Conservation (phyloP, 2,797 vertebrate genomes). For the Cossypha heuglini region DNA sequence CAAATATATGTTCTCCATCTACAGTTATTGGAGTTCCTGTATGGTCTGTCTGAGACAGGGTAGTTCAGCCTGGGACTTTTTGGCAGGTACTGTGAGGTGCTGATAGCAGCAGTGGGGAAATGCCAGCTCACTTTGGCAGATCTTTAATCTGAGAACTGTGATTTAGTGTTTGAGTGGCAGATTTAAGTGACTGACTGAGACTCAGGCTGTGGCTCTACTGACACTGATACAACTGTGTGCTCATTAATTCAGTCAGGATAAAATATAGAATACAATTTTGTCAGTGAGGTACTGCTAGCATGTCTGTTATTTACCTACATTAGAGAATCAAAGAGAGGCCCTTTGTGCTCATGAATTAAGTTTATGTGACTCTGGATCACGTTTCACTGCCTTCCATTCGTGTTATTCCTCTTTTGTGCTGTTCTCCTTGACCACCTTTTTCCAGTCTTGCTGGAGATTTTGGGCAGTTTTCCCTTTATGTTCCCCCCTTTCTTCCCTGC, state of each 20-base stretch:
- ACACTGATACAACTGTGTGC: accelerated
- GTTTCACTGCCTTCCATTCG: not conserved
- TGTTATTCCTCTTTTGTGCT: not conserved
- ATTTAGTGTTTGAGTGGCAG: not conserved
- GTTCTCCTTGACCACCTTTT: not conserved
- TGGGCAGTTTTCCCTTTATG: not conserved
- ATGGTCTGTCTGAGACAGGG: not conserved
- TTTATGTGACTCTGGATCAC: not conserved
- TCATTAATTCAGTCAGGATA: not conserved
- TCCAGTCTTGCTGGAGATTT: not conserved
- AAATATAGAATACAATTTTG: not conserved
- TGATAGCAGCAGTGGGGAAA: not conserved
- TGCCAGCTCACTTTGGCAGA: not conserved
- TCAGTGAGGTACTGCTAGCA: not conserved
- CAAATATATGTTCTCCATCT: not conserved
- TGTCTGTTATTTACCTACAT: not conserved
- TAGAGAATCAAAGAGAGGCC: not conserved
- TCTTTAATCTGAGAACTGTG: not conserved
- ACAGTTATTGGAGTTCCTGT: not conserved
- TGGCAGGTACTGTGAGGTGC: not conserved
- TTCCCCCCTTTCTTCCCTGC: too few species aligned
- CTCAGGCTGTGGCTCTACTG: not conserved
- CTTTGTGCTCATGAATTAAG: not conserved
- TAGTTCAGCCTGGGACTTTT: not conserved
- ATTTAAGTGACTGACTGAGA: not conserved